phyloP scores from a whole-genome alignment of 2,113 vertebrate species.

The Campylomormyrus numenius region DNA sequence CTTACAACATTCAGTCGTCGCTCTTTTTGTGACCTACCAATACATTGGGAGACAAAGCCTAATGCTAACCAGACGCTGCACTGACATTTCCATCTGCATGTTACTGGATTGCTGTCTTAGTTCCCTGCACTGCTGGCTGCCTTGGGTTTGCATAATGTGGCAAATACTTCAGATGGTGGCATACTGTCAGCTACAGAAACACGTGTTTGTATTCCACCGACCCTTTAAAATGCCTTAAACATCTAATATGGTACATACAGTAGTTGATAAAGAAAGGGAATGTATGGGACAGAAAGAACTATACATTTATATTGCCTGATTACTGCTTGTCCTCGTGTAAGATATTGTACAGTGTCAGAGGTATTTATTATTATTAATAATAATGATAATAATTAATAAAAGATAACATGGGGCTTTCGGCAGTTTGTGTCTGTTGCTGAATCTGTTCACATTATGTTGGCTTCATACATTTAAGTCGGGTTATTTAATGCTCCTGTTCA shows the following conservation, averaged over 20 bases:
- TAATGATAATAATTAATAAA: background rate
- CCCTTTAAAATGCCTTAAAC: slow-evolving; percentile 1
- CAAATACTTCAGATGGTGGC: background rate
- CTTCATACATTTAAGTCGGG: background rate
- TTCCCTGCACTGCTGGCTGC: background rate
- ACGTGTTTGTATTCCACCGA: background rate
- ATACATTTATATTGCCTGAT: background rate
- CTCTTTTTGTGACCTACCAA: background rate
- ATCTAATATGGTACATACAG: background rate
- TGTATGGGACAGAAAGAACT: background rate
- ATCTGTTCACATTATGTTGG: background rate
- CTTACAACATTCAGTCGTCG: background rate
- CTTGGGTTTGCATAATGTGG: background rate
- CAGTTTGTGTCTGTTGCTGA: background rate
- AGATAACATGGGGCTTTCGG: background rate
- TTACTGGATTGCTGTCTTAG: background rate
- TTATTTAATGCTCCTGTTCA: background rate
- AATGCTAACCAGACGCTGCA: background rate
- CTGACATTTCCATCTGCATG: background rate
- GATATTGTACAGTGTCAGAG: slow-evolving; percentile 21
- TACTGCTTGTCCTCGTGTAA: slow-evolving; percentile 15
- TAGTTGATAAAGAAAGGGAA: background rate
- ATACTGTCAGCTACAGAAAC: background rate
- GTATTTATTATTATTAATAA: background rate
- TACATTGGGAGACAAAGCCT: background rate